Conservation (phyloP, 2,797 vertebrate species). For the Squalus acanthias region DNA sequence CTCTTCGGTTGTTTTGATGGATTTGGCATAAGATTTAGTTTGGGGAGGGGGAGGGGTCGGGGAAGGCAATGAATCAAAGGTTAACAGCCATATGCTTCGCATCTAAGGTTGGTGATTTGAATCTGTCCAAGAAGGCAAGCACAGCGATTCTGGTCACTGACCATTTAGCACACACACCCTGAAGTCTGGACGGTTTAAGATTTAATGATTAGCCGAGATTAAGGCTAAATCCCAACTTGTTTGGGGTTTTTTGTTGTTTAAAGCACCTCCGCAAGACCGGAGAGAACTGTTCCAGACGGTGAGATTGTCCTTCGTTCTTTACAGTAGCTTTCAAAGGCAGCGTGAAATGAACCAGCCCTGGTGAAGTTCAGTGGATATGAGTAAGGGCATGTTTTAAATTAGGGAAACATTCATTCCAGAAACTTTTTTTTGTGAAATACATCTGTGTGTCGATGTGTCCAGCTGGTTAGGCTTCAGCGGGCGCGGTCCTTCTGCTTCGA, state of each 20-base stretch:
- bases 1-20: neutral
- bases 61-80: neutral
- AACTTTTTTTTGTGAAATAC: neutral
- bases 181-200: neutral
- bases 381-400: slow-evolving; percentile 22
- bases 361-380: neutral
- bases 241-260: neutral
- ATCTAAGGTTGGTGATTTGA: neutral
- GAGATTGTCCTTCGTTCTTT: neutral
- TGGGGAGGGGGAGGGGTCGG: neutral
- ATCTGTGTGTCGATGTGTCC: neutral
- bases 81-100: slow-evolving; percentile 24
- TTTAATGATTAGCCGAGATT: neutral
- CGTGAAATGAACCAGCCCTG: neutral
- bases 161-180: neutral
- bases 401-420: neutral
- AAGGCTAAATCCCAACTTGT: neutral
- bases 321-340: neutral
- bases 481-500: neutral
- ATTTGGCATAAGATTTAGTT: neutral
- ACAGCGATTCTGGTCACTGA: neutral
- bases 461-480: neutral
- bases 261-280: neutral
- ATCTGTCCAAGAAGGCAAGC: neutral
- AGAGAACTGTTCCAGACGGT: neutral